Conservation (phyloP, 2,113 vertebrate genomes). For the Cichladusa arquata region DNA sequence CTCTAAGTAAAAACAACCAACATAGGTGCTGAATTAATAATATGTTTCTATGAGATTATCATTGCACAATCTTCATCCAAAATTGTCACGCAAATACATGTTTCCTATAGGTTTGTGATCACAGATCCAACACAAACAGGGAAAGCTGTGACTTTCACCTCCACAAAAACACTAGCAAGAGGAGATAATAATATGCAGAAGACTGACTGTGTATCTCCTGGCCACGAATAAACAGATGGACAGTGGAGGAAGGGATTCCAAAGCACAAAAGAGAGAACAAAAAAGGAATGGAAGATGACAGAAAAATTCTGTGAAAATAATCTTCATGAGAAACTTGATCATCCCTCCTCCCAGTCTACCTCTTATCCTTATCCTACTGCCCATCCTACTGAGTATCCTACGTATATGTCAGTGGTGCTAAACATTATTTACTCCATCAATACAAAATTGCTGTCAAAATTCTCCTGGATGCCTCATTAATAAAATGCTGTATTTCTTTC, state of each 20-base stretch:
- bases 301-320: neutral
- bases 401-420: neutral
- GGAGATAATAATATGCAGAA: neutral
- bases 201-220: neutral
- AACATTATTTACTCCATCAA: neutral
- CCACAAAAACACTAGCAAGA: neutral
- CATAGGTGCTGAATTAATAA: neutral
- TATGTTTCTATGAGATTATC: neutral
- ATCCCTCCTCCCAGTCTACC: neutral
- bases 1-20: neutral
- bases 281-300: neutral
- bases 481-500: neutral
- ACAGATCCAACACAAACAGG: neutral
- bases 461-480: neutral
- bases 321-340: neutral
- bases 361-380: neutral
- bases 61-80: neutral
- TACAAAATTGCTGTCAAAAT: neutral
- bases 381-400: neutral
- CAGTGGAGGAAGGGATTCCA: neutral
- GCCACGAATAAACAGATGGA: accelerated
- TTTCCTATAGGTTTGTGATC: neutral
- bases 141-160: neutral
- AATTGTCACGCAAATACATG: accelerated
- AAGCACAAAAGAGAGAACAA: neutral